Evolutionary conservation across 2,888 invertebrate species (phyloP), one percentile per base, ranked within the genome.

Genomic region (Autographa gamma): DNA sequence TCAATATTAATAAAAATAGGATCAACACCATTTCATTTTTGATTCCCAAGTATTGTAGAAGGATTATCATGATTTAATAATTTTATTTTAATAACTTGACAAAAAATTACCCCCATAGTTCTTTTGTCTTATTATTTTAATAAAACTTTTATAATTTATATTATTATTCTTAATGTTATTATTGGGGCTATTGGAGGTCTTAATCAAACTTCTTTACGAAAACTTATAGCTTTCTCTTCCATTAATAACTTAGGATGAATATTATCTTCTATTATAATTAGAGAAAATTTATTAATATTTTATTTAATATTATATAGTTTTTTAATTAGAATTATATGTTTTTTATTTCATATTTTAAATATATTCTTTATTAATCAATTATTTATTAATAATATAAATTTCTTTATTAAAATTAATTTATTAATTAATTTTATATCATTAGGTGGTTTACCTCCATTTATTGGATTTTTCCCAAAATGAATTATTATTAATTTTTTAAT

Each of bases 211-310:
- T 95, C 95, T 0, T 66, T 96, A 80, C 96, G 96, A 80, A 96
- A 96, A 96, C 90, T 97, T 89, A 88, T 97, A 94, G 91, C 96
- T 58, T 97, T 94, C 87, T 97, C 97, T 0, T 97, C 97, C 0
- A 96, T 97, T 93, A 96, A 96, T 89, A 96, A 97, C 87, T 88
- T 97, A 91, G 93, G 96, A 0, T 97, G 97, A 95, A 95, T 96
- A 91, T 61, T 96, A 79, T 83, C 89, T 34, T 85, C 93, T 0
- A 87, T 96, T 86, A 85, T 93, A 88, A 92, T 94, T 82, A 95
- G 90, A 79, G 92, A 96, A 93, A 91, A 88, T 76, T 83, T 95
- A 89, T 95, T 94, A 93, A 70, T 94, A 72, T 89, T 92, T 82
- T 96, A 96, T 88, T 93, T 96, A 85, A 8, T 88, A 59, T 87